Percentiles rank a stretch among this genome's conserved stretches.
Conservation (phyloP, 2,797 vertebrate genomes). For the Salmo trutta region DNA sequence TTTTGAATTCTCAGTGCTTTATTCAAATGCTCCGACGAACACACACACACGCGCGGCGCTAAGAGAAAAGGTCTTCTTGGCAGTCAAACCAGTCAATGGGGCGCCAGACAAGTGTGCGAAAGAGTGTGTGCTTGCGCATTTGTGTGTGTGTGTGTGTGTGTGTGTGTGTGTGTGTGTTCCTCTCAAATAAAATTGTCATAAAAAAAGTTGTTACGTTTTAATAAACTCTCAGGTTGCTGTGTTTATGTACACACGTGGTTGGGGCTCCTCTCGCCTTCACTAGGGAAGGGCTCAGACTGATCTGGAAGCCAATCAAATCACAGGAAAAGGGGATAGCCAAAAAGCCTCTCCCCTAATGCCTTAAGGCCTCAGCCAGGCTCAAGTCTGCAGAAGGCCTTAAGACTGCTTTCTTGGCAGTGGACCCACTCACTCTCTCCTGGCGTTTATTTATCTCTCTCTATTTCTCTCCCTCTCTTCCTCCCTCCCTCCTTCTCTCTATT, state of each 20-base stretch:
- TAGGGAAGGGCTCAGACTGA: conserved; percentile 38
- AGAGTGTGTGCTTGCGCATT: background rate
- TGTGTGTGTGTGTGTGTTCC: background rate
- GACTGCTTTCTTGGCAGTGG: background rate
- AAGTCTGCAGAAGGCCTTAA: background rate
- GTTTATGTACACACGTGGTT: conserved; percentile 6
- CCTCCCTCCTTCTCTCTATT: background rate
- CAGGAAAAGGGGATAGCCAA: conserved; percentile 55
- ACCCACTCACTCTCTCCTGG: background rate
- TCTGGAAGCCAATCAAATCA: conserved; percentile 48
- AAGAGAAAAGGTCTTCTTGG: conserved; percentile 4
- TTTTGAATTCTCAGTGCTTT: conserved; percentile 3
- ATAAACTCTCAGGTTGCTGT: background rate
- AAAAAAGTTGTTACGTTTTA: conserved; percentile 1
- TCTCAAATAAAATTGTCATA: background rate
- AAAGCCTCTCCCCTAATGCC: conserved; percentile 54
- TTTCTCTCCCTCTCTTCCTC: no score
- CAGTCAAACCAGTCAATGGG: background rate
- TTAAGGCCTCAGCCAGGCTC: conserved; percentile 33
- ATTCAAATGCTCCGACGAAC: background rate
- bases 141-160: background rate
- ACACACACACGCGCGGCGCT: background rate
- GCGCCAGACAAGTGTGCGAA: background rate
- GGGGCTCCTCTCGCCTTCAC: conserved; percentile 11
- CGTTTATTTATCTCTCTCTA: background rate